These are phyloP conservation scores for Parapsyche elsis DNA, from an alignment of 1,140 invertebrate genomes.

Conservation along the genomic window DNA sequence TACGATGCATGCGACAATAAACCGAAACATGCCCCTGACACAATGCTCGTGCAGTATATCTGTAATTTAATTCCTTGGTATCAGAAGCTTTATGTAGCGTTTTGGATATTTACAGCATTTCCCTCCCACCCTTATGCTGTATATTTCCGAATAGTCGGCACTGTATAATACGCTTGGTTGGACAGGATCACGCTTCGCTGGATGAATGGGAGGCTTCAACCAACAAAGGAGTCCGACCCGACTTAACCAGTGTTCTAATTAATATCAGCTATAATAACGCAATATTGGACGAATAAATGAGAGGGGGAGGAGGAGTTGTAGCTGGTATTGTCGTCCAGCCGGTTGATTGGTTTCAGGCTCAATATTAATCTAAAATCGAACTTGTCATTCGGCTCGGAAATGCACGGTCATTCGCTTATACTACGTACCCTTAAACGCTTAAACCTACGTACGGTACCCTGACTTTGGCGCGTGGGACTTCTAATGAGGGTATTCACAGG, in stretches of 20 bases:
- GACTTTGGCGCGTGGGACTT: no score
- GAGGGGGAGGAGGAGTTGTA: background rate
- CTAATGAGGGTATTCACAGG: no score
- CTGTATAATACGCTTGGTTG: slow-evolving; percentile 10
- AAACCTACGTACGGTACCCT: no score
- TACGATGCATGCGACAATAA: background rate
- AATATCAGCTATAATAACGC: background rate
- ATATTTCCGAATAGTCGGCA: background rate
- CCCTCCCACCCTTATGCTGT: background rate
- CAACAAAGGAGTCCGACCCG: background rate
- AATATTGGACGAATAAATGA: background rate
- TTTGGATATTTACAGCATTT: slow-evolving; percentile 15
- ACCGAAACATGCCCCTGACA: background rate
- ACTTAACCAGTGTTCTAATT: slow-evolving; percentile 10
- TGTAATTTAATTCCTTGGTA: slow-evolving; percentile 19
- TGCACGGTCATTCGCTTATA: no score
- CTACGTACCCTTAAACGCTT: no score
- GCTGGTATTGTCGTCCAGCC: background rate
- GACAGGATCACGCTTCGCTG: background rate
- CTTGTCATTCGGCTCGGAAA: no score
- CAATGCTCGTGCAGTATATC: background rate
- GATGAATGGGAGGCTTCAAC: background rate
- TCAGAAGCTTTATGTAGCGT: background rate
- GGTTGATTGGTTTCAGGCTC: no score
- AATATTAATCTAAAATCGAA: no score